Percentiles rank a stretch among this genome's conserved stretches.
Evolutionary conservation across 2,113 vertebrate genomes (phyloP).

Genomic region (Erpornis zantholeuca): DNA sequence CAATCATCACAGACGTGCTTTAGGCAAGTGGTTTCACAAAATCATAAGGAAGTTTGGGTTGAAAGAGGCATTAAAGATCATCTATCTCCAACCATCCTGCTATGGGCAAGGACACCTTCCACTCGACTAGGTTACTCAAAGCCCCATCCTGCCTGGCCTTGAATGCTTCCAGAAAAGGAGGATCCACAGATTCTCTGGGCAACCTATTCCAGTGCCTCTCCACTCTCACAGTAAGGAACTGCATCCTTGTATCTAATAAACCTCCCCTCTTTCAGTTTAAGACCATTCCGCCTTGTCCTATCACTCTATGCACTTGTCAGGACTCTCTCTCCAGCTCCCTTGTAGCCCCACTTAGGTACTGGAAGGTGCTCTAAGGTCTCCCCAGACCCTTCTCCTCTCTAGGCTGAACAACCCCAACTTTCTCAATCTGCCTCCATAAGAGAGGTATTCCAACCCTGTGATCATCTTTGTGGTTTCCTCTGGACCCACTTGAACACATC

Average conservation of each 20-base stretch:
- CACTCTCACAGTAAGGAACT: not conserved
- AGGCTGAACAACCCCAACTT: not conserved
- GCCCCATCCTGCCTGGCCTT: not conserved
- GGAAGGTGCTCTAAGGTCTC: not conserved
- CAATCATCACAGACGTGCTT: accelerated
- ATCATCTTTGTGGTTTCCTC: not conserved
- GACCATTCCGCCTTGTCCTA: not conserved
- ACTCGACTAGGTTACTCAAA: not conserved
- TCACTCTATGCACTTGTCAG: not conserved
- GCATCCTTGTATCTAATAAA: not conserved
- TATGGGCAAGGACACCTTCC: not conserved
- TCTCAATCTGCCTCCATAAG: not conserved
- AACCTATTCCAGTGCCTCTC: not conserved
- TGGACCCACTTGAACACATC: not conserved
- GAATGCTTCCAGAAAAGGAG: accelerated
- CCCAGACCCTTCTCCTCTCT: not conserved
- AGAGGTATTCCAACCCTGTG: not conserved
- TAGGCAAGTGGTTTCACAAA: not conserved
- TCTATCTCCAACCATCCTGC: not conserved
- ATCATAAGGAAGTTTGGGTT: not conserved
- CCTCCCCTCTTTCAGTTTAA: not conserved
- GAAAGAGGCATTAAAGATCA: not conserved
- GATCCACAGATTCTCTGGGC: not conserved
- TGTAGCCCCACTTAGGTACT: not conserved
- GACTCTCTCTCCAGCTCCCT: not conserved